phyloP scores from a whole-genome alignment of 2,888 invertebrate genomes.

The Diplolepis rosae region DNA sequence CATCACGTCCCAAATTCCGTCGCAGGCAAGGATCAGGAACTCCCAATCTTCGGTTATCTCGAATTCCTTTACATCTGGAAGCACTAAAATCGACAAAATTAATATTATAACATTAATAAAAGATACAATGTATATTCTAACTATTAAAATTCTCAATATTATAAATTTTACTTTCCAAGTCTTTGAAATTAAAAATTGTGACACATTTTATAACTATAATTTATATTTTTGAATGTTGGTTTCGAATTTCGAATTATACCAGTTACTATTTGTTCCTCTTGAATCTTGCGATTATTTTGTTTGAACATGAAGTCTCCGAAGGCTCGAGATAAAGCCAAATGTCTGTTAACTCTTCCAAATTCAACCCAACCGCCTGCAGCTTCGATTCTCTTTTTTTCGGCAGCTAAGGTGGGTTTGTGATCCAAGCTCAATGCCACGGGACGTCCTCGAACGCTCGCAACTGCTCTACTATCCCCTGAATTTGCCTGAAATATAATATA shows the following conservation, averaged over 20 bases:
- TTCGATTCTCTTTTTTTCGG: constrained; percentile 90
- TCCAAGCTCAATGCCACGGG: constrained; percentile 85
- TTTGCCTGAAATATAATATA: constrained; percentile 80
- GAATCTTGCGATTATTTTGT: constrained; percentile 86
- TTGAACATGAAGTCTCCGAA: constrained; percentile 98
- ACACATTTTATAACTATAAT: too few species aligned
- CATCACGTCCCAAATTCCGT: constrained; percentile 99
- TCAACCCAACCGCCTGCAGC: constrained; percentile 99
- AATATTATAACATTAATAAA: constrained; percentile 13
- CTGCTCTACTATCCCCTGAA: constrained; percentile 96
- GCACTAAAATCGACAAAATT: constrained; percentile 79
- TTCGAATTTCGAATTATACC: constrained; percentile 76
- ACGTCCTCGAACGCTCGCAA: constrained; percentile 89
- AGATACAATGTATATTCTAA: neutral
- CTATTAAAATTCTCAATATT: too few species aligned
- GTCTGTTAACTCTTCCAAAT: constrained; percentile 98
- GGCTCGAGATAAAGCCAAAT: constrained; percentile 95
- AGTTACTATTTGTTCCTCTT: constrained; percentile 98
- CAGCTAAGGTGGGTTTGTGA: constrained; percentile 95
- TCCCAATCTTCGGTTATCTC: constrained; percentile 93
- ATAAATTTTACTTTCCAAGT: too few species aligned
- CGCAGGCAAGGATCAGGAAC: constrained; percentile 96
- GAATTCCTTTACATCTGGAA: constrained; percentile 91
- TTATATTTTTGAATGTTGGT: neutral
- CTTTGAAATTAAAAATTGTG: too few species aligned